Evolutionary conservation across 2,888 invertebrate genomes (phyloP), one percentile per base, ranked within the genome.

Genomic region (Siphonodentalium dalli): DNA sequence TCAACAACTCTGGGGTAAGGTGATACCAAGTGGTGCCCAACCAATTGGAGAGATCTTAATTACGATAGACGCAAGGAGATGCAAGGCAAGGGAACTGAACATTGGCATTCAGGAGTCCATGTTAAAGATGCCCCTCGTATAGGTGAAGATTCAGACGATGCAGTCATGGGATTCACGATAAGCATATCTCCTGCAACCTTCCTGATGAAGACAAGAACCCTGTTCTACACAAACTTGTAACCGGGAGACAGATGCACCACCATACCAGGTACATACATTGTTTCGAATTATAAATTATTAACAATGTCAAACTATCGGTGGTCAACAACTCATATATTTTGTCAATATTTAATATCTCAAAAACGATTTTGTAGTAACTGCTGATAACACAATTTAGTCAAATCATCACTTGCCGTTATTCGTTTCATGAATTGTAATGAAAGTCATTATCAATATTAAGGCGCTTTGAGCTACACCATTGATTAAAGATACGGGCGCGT

Each of bases 121-220:
- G 24, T 45, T 15, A 35, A 45, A 28, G 45, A 45, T 35, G 35
- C 34, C 13, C 45, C 45, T 20, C 13, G 29, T n/a, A 23, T 40
- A 21, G 40, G 26, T n/a, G 15, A 23, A 23, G 23, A 40, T 23
- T n/a, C 23, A 11, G 40, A 24, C 15, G 40, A 40, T 3, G 40
- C 9, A 18, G 13, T 21, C 13, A 24, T 40, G 2, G 40, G 24
- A 24, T 40, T 40, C 24, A 24, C 29, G 51, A 56, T 46, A 51
- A 18, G 33, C 42, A 56, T 24, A 41, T 51, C 23, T 37, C 46
- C 35, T 56, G 51, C 47, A 13, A 35, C 27, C 37, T 51, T 4
- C 56, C 57, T 44, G 40, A 44, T 35, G n/a, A 8, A 21, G 37
- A 41, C 28, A 41, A 39, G 46, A 41, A 53, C 46, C 18, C 24